These are phyloP conservation scores for Lissocephala sabroskyi DNA, from an alignment of 2,888 invertebrate species.

Conservation along the genomic window DNA sequence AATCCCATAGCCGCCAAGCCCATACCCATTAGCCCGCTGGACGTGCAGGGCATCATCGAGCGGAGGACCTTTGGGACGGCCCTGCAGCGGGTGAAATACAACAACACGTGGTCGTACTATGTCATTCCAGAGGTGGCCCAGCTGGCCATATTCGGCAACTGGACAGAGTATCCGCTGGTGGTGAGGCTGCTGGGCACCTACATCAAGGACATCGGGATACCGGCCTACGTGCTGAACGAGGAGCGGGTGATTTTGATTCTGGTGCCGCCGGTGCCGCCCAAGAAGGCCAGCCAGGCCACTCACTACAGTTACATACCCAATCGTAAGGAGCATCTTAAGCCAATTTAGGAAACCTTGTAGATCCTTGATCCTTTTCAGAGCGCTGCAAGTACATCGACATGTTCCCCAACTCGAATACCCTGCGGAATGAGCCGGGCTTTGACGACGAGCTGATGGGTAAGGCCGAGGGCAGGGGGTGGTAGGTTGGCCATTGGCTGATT, in stretches of 20 bases:
- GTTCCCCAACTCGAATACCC: conserved; percentile 75
- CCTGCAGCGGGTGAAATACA: conserved; percentile 57
- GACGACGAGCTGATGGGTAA: conserved; percentile 76
- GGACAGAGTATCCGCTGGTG: conserved; percentile 65
- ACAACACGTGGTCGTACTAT: conserved; percentile 65
- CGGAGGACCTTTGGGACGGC: conserved; percentile 57
- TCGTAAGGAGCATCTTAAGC: conserved; percentile 41
- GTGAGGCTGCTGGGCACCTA: conserved; percentile 66
- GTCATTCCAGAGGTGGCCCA: conserved; percentile 69
- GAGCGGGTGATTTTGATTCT: conserved; percentile 64
- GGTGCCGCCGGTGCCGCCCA: conserved; percentile 69
- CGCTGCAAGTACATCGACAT: conserved; percentile 77
- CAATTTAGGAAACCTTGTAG: background rate
- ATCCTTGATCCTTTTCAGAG: conserved; percentile 69
- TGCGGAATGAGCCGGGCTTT: conserved; percentile 74
- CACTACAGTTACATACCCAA: conserved; percentile 67
- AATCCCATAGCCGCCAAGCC: conserved; percentile 52
- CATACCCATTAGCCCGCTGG: conserved; percentile 60
- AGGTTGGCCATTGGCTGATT: conserved; percentile 18
- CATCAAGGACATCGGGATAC: conserved; percentile 67
- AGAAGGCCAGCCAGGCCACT: conserved; percentile 46
- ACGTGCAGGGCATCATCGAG: conserved; percentile 46
- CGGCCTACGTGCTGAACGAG: conserved; percentile 62
- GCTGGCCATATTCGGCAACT: conserved; percentile 64
- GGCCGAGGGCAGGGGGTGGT: conserved; percentile 24